A percentile compares a stretch with the other conserved stretches of the same genome.
Conservation (phyloP, 37 sponge, comb jelly and placozoan species). For the Bolinopsis microptera region DNA sequence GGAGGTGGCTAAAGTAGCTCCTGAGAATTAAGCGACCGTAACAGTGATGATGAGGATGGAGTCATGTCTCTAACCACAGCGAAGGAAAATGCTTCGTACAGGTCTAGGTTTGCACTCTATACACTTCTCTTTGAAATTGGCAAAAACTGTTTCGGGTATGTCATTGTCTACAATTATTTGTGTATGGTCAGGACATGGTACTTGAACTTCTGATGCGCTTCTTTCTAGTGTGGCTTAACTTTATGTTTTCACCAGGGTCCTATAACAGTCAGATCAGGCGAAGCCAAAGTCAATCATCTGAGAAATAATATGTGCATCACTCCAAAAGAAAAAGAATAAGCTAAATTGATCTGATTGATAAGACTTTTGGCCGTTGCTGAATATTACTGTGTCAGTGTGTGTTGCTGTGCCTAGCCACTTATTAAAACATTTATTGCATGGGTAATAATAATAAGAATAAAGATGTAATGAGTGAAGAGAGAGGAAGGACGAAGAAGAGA, state of each 20-base stretch:
- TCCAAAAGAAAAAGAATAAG: slow-evolving; percentile 29
- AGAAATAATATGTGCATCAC: slow-evolving; percentile 18
- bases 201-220: too few species aligned
- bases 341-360: background rate
- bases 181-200: too few species aligned
- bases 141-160: too few species aligned
- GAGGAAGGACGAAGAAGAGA: background rate
- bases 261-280: background rate
- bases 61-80: slow-evolving; percentile 44
- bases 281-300: slow-evolving; percentile 1
- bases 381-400: too few species aligned
- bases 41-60: background rate
- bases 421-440: too few species aligned
- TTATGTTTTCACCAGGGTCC: background rate
- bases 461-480: background rate
- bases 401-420: too few species aligned
- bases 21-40: background rate
- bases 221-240: too few species aligned
- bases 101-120: too few species aligned
- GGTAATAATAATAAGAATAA: background rate
- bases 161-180: too few species aligned
- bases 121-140: too few species aligned
- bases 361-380: background rate
- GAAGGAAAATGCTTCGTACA: slow-evolving; percentile 32
- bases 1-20: background rate